Base-by-base conservation (phyloP, 2,113 vertebrate species). In the Athene noctua region DNA sequence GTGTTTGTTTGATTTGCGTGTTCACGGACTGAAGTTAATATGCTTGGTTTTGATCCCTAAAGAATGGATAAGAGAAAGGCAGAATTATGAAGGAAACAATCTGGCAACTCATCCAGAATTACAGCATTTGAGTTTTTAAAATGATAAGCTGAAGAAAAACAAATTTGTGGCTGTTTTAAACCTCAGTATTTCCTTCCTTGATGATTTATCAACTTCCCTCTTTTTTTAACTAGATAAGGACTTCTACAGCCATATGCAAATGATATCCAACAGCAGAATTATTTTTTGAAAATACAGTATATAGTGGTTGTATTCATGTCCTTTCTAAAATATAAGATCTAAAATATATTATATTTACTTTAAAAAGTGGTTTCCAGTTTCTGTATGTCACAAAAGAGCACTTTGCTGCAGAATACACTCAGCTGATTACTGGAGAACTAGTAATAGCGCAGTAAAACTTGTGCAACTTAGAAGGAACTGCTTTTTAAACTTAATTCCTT, bases 61-160 rank as follows among this genome's bases (percentile, higher is more conserved):
- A 96, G 92, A 95, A 82, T 52, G 84, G 90, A 82, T 95, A 94
- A 91, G 93, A 94, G 94, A 86, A 87, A 91, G 81, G 90, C 78
- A 80, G 49, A 96, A 96, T 92, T 94, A 92, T 92, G 95, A 92
- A 96, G 94, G 93, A 96, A 96, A 92, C 93, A 94, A 96, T 96
- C 93, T 96, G 92, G 79, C 88, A 94, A 82, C 59, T 93, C 88
- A 95, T 95, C 90, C 88, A 95, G 93, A 88, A 94, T 90, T 90
- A 78, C 79, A 66, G 51, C 85, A 83, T 71, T 90, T 80, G 82
- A 51, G 82, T 90, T 95, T 96, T 94, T 74, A 55, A 93, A 88
- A 83, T 80, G 92, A 96, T 96, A 96, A 95, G 90, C 67, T 95
- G 79, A 95, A 93, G 79, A 83, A 94, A 96, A 96, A 90, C 90